These are phyloP conservation scores for Drosophila neutralis DNA, from an alignment of 2,888 invertebrate species.

Conservation along the genomic window DNA sequence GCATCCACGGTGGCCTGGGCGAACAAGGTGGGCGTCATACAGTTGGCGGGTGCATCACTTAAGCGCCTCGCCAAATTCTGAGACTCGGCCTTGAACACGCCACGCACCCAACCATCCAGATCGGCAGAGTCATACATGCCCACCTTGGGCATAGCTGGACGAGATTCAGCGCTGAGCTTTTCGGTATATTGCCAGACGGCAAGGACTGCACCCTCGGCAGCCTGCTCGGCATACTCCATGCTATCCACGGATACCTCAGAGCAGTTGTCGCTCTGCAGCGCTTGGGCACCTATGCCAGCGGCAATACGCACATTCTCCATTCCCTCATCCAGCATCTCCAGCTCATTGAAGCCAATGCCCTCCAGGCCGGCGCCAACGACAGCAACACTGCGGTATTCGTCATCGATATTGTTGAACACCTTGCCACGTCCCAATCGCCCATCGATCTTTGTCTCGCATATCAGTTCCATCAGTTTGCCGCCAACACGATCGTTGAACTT, in stretches of 20 bases:
- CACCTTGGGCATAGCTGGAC: conserved; percentile 84
- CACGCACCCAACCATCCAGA: conserved; percentile 87
- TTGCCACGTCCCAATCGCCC: conserved; percentile 81
- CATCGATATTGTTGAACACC: conserved; percentile 87
- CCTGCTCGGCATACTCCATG: conserved; percentile 88
- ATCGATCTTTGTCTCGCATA: conserved; percentile 83
- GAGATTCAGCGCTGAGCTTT: conserved; percentile 85
- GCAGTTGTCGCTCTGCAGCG: conserved; percentile 85
- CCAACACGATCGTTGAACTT: conserved; percentile 85
- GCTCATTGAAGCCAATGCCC: conserved; percentile 87
- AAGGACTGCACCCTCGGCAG: conserved; percentile 88
- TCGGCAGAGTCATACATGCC: conserved; percentile 86
- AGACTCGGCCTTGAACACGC: conserved; percentile 88
- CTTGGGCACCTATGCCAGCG: conserved; percentile 87
- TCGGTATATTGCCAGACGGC: conserved; percentile 87
- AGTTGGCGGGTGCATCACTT: conserved; percentile 90
- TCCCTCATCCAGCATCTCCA: conserved; percentile 89
- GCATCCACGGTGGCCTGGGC: conserved; percentile 88
- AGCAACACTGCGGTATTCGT: conserved; percentile 87
- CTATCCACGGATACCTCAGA: conserved; percentile 87
- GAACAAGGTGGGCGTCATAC: conserved; percentile 91
- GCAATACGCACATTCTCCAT: conserved; percentile 89
- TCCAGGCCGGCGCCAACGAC: conserved; percentile 89
- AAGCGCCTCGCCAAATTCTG: conserved; percentile 90
- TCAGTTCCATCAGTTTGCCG: conserved; percentile 84